Base-by-base conservation (phyloP, 2,888 invertebrate species). In the Xylophagus ater region DNA sequence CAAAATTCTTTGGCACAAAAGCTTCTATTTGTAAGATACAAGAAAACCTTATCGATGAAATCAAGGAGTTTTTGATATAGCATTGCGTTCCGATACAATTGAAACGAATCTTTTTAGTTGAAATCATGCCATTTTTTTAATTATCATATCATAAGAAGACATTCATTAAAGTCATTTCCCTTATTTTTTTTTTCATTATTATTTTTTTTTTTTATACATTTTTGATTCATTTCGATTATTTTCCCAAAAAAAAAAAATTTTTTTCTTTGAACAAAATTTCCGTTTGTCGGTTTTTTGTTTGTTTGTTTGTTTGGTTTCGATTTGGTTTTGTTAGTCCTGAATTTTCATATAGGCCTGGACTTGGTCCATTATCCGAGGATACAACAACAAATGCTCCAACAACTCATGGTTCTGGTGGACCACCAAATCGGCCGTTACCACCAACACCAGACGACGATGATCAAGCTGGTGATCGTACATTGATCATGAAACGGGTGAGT, bases 361-460 rank as follows among this genome's bases (percentile, higher is more conserved):
- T 79, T 65, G 72, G 74, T 57, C 73, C 73, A 44, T 72, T 76
- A 51, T 69, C 74, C 21, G 73, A 73, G 58, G 70, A 71, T 43
- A 55, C 63, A 43, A n/a, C n/a, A n/a, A 62, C 67, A 21, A 62
- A 47, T 47, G 53, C 57, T 40, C 52, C 56, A 44, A 53, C 60
- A 49, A 42, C 45, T 10, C 51, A 58, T 35, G 66, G 62, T 47
- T 66, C 70, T 49, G 79, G 81, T 42, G 80, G 81, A 39, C 84
- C 89, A 51, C 92, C 92, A 44, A 92, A 90, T 60, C 76, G 92
- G 51, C 93, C 93, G 37, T 72, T 93, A 56, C 93, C 93, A 40
- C 93, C 93, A 35, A 93, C 93, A 37, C 93, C 93, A 26, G 92
- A 90, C 62, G 92, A 93, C 58, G 87, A 88, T 62, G 83, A 83